These are phyloP conservation scores for Mergus octosetaceus DNA, from an alignment of 2,797 vertebrate genomes.

Conservation along the genomic window DNA sequence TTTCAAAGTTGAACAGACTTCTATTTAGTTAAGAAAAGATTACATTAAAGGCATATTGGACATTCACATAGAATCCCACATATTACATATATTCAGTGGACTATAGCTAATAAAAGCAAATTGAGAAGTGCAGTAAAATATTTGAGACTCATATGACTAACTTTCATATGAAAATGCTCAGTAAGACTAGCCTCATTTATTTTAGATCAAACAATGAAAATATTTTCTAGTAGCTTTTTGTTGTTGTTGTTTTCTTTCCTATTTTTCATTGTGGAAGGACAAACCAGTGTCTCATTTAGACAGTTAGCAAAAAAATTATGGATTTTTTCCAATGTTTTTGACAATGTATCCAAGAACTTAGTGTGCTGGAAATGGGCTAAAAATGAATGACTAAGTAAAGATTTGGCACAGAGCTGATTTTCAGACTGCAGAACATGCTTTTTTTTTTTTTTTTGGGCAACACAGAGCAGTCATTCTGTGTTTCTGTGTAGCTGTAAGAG, in stretches of 20 bases:
- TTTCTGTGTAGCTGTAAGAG: neutral
- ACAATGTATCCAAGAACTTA: slow-evolving; percentile 35
- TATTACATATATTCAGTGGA: neutral
- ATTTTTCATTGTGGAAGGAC: neutral
- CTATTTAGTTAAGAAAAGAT: neutral
- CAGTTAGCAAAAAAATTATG: neutral
- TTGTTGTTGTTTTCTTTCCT: neutral
- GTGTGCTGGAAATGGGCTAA: slow-evolving; percentile 35
- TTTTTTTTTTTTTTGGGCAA: slow-evolving; percentile 4
- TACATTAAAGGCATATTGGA: neutral
- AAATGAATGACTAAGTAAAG: slow-evolving; percentile 48
- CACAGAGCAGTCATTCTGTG: neutral
- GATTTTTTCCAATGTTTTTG: slow-evolving; percentile 1
- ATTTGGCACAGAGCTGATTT: neutral
- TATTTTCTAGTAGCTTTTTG: neutral
- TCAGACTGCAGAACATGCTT: slow-evolving; percentile 1
- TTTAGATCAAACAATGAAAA: neutral
- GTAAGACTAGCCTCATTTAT: neutral
- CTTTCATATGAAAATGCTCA: neutral
- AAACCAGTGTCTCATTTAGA: slow-evolving; percentile 12
- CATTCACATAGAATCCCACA: neutral
- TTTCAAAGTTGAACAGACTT: neutral
- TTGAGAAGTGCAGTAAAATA: neutral
- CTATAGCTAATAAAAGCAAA: neutral
- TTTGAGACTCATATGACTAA: neutral